A percentile compares a stretch with the other conserved stretches of the same genome.
phyloP scores from a whole-genome alignment of 1,140 invertebrate species.

The Brachionus sp. region DNA sequence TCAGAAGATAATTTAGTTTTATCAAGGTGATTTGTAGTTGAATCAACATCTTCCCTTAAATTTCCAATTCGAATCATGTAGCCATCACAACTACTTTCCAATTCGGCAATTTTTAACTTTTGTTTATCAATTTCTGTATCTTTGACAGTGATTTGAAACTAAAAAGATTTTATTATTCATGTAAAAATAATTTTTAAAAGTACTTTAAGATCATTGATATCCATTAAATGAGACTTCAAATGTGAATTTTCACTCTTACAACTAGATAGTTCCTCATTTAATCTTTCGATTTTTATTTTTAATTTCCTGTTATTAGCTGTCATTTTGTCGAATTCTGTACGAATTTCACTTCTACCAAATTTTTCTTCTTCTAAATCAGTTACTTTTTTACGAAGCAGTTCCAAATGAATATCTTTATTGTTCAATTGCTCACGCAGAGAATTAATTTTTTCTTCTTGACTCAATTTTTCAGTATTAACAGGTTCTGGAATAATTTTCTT shows the following conservation, averaged over 20 bases:
- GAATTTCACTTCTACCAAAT: constrained; percentile 8
- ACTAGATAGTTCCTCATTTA: not conserved
- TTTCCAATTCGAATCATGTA: constrained; percentile 55
- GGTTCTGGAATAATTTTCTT: not conserved
- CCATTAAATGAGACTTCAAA: constrained; percentile 25
- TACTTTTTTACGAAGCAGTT: constrained; percentile 76
- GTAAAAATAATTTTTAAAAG: not conserved
- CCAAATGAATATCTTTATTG: constrained; percentile 81
- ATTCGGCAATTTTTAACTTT: constrained; percentile 52
- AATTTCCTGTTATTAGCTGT: not conserved
- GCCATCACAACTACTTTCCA: constrained; percentile 54
- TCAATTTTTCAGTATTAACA: not conserved
- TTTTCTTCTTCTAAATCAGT: constrained; percentile 51
- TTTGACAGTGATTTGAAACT: constrained; percentile 50
- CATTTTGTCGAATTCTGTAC: constrained; percentile 10
- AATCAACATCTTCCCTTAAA: constrained; percentile 51
- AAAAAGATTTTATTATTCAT: not conserved
- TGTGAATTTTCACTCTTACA: constrained; percentile 39
- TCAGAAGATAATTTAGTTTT: constrained; percentile 53
- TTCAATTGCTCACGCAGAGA: constrained; percentile 80
- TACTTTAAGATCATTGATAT: constrained; percentile 30
- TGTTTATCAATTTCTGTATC: constrained; percentile 55
- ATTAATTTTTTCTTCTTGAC: constrained; percentile 54
- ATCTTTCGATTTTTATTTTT: constrained; percentile 33
- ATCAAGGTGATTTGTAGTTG: constrained; percentile 48